Base-by-base conservation (phyloP, 2,888 invertebrate species). In the Tipula lateralis region DNA sequence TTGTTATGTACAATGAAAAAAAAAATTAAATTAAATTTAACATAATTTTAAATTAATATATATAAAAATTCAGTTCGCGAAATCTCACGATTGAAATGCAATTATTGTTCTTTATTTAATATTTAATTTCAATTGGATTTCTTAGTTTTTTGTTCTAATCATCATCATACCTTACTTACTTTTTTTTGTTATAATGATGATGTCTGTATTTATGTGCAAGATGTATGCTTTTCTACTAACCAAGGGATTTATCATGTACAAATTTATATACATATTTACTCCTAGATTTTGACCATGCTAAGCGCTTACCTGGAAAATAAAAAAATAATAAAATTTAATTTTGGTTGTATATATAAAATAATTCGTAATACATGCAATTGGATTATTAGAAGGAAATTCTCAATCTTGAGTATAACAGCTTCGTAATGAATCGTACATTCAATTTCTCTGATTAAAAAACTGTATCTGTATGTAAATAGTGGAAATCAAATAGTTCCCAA, bases 81-180 rank as follows among this genome's bases (percentile, higher is more conserved):
- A 66, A 66, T 66, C 24, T 66, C 66, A 66, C 24, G 66, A 66
- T 66, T 24, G 24, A 66, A 66, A 66, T 66, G 66, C 66, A 24
- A 66, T 66, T 66, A 66, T 66, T 66, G 66, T 66, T 66, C 24
- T 66, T 66, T 66, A 66, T 66, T 66, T 66, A 66, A 66, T 66
- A 66, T 66, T 66, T 24, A 66, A 66, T 66, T 24, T 24, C 66
- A 66, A 66, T 66, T 24, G 24, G 66, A 66, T 66, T 66, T 39
- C 13, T 13, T 66, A 50, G 5, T 50, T 19, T 50, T 50, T 39
- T 19, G 24, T 24, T 66, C 66, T 66, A 66, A 66, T 66, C 66
- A 66, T 24, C 24, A 66, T 66, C 19, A 19, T 66, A 66, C 24
- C 2, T 66, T 50, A 7, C 24, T 50, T 66, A 24, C 24, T 44